These are phyloP conservation scores for Leptothorax acervorum DNA, from an alignment of 2,888 invertebrate species.

Conservation along the genomic window DNA sequence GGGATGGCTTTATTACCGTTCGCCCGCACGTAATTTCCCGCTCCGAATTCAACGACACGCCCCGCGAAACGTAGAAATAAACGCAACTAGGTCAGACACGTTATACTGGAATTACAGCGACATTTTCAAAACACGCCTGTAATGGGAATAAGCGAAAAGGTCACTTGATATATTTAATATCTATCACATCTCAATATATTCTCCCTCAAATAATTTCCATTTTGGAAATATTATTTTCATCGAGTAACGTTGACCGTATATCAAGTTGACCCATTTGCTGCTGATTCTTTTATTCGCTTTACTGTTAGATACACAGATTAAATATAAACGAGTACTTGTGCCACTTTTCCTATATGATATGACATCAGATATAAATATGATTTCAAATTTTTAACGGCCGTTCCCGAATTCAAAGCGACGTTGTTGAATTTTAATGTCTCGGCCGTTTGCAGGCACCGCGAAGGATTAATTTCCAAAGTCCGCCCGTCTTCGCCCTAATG, in stretches of 20 bases:
- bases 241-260: background rate
- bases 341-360: background rate
- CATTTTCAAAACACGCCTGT: background rate
- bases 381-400: background rate
- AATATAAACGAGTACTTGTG: background rate
- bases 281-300: background rate
- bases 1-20: slow-evolving; percentile 51
- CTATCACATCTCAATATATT: background rate
- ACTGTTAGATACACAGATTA: background rate
- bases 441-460: background rate
- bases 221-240: background rate
- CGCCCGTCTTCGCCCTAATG: background rate
- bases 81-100: slow-evolving; percentile 25
- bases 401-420: background rate
- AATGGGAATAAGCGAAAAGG: background rate
- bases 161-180: background rate
- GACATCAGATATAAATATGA: background rate
- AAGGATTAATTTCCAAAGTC: slow-evolving; percentile 39
- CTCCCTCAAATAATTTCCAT: background rate
- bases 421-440: background rate
- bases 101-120: background rate
- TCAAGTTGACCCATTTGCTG: background rate
- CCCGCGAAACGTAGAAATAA: slow-evolving; percentile 24
- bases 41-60: slow-evolving; percentile 41
- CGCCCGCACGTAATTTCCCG: slow-evolving; percentile 52